phyloP scores from a whole-genome alignment of 1,140 invertebrate species.

The Anthonomus grandis region DNA sequence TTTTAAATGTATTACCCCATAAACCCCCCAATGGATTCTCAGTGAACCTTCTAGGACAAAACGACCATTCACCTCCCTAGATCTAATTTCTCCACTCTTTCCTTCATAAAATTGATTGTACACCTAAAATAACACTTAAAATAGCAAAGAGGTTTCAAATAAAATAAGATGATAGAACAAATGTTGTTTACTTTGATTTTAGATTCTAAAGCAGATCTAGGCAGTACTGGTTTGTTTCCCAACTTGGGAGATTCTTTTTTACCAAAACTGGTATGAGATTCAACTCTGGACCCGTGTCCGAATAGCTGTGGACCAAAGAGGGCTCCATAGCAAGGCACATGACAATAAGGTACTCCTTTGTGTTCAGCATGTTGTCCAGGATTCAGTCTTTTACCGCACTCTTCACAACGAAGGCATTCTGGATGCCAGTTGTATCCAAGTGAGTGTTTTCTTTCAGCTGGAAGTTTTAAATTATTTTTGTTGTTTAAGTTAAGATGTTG shows the following conservation, averaged over 20 bases:
- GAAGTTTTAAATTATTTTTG: slow-evolving; percentile 36
- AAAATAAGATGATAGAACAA: background rate
- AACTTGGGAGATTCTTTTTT: slow-evolving; percentile 52
- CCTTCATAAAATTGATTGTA: slow-evolving; percentile 81
- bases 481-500: background rate
- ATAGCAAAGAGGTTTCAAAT: background rate
- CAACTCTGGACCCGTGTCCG: slow-evolving; percentile 82
- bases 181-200: slow-evolving; percentile 70
- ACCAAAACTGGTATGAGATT: slow-evolving; percentile 83
- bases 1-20: slow-evolving; percentile 79
- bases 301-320: slow-evolving; percentile 83
- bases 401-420: slow-evolving; percentile 83
- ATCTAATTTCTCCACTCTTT: slow-evolving; percentile 70
- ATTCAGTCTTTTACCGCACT: slow-evolving; percentile 86
- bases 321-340: slow-evolving; percentile 86
- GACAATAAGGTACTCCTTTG: slow-evolving; percentile 87
- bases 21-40: slow-evolving; percentile 81
- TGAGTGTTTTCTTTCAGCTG: slow-evolving; percentile 88
- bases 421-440: slow-evolving; percentile 92
- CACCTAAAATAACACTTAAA: slow-evolving; percentile 35
- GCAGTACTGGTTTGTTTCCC: slow-evolving; percentile 47
- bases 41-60: slow-evolving; percentile 76
- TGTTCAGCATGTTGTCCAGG: slow-evolving; percentile 90
- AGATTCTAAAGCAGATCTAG: slow-evolving; percentile 70
- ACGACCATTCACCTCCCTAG: slow-evolving; percentile 74